phyloP scores from a whole-genome alignment of 2,797 vertebrate genomes.

The Scarus forsteni region DNA sequence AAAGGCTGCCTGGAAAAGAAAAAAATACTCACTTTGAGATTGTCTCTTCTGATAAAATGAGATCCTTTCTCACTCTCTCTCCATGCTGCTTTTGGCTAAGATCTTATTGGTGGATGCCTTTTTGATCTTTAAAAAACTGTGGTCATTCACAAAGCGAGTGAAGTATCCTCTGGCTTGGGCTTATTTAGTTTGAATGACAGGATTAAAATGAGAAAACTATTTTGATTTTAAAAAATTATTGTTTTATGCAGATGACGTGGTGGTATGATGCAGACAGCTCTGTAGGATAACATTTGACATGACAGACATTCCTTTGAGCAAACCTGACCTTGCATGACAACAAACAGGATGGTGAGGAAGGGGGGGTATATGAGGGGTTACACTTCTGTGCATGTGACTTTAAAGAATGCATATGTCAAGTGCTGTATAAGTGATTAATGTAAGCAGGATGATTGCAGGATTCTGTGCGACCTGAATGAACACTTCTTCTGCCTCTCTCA shows the following conservation, averaged over 20 bases:
- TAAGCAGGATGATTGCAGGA: slow-evolving; percentile 57
- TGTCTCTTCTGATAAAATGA: slow-evolving; percentile 82
- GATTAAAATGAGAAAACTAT: not conserved
- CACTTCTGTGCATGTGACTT: slow-evolving; percentile 37
- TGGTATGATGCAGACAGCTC: slow-evolving; percentile 12
- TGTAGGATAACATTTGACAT: slow-evolving; percentile 50
- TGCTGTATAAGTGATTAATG: slow-evolving; percentile 72
- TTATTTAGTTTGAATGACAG: slow-evolving; percentile 9
- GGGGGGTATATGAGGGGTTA: slow-evolving; percentile 24
- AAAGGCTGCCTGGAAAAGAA: slow-evolving; percentile 68
- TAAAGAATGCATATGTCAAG: slow-evolving; percentile 68
- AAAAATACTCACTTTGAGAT: slow-evolving; percentile 72
- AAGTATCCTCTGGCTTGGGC: slow-evolving; percentile 14
- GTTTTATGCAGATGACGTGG: slow-evolving; percentile 12
- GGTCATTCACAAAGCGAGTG: slow-evolving; percentile 11
- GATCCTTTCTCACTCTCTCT: slow-evolving; percentile 51
- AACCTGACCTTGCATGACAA: slow-evolving; percentile 59
- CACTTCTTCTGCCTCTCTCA: slow-evolving; percentile 79
- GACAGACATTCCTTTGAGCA: slow-evolving; percentile 61
- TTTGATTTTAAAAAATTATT: not conserved
- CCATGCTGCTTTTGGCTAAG: slow-evolving; percentile 71
- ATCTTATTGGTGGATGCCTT: slow-evolving; percentile 64
- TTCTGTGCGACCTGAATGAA: slow-evolving; percentile 78
- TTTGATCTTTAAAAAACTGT: slow-evolving; percentile 40
- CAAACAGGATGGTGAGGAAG: slow-evolving; percentile 36